Evolutionary conservation across 2,888 invertebrate species (phyloP).

Genomic region (Cephus runcator): DNA sequence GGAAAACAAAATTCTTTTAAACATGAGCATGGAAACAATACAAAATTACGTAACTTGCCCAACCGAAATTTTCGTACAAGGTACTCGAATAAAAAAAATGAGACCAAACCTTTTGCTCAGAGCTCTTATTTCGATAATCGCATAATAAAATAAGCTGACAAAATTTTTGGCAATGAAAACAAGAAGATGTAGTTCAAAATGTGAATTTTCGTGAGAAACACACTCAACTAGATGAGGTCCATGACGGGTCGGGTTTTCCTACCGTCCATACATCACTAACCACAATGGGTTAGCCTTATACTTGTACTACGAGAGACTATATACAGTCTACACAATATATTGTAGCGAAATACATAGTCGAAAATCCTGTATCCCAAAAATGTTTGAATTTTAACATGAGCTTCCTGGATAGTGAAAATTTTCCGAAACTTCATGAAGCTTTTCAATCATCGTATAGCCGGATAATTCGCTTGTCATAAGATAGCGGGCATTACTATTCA

Average conservation of each 20-base stretch:
- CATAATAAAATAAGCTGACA: background rate
- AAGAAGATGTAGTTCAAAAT: background rate
- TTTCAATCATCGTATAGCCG: background rate
- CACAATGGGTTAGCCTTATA: conserved; percentile 30
- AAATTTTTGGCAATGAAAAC: background rate
- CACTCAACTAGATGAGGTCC: conserved; percentile 7
- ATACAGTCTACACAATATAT: background rate
- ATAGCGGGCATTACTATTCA: background rate
- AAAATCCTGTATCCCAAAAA: background rate
- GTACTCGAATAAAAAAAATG: background rate
- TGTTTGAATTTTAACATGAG: background rate
- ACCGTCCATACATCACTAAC: conserved; percentile 35
- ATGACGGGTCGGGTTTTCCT: conserved; percentile 32
- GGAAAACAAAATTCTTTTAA: background rate
- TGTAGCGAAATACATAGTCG: background rate
- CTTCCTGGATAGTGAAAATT: background rate
- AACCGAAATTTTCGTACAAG: background rate
- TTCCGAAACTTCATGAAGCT: background rate
- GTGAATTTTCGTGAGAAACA: background rate
- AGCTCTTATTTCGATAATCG: background rate
- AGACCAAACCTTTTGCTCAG: background rate
- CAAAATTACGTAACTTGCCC: background rate
- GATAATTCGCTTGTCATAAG: background rate
- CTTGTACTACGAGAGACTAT: conserved; percentile 7
- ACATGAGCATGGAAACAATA: background rate